Evolutionary conservation across 2,113 vertebrate genomes (phyloP).

Genomic region (Nicator chloris): DNA sequence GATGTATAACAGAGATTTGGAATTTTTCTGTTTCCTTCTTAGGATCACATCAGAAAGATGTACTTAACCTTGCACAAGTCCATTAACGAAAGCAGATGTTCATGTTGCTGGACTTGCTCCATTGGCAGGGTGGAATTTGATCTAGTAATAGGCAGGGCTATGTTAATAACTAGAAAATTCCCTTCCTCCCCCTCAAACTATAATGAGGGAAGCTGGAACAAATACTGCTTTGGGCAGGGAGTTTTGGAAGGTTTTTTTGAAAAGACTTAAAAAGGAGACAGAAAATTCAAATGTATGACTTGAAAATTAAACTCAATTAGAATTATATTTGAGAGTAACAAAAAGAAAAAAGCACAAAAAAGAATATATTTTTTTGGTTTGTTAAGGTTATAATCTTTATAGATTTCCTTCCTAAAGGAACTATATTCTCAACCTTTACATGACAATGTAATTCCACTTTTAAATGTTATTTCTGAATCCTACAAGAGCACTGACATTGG

Average conservation of each 20-base stretch:
- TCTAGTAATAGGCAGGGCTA: not conserved
- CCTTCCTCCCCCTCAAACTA: not conserved
- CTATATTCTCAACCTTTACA: too few relatives aligned
- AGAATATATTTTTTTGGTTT: not conserved
- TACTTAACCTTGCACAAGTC: not conserved
- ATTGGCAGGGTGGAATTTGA: not conserved
- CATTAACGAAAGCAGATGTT: not conserved
- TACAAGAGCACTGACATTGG: too few relatives aligned
- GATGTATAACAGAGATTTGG: not conserved
- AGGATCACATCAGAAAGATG: not conserved
- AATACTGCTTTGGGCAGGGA: not conserved
- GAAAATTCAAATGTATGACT: not conserved
- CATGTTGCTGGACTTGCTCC: not conserved
- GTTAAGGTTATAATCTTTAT: not conserved
- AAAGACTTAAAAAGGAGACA: not conserved
- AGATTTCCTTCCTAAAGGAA: not conserved
- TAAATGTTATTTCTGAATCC: too few relatives aligned
- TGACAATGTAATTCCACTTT: too few relatives aligned
- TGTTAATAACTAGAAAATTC: not conserved
- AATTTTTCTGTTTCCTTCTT: not conserved
- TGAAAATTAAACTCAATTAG: not conserved
- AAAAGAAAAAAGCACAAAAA: not conserved
- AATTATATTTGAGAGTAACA: not conserved
- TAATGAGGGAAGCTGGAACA: not conserved
- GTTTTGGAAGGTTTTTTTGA: not conserved